Evolutionary conservation across 1,140 invertebrate genomes (phyloP), one percentile per base, ranked within the genome.

Genomic region (Diabrotica undecimpunctata): DNA sequence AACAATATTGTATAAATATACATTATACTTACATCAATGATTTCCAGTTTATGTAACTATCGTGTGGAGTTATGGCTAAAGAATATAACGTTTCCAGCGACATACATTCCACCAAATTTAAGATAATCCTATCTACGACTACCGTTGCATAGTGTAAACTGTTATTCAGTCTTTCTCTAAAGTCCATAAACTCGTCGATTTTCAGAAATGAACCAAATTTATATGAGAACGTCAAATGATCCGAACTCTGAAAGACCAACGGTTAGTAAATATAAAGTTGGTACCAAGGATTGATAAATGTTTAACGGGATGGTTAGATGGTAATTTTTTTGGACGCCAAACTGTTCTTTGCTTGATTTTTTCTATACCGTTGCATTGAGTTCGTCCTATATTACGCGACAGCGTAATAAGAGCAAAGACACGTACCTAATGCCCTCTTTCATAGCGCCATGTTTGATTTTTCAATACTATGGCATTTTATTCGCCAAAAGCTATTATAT

Each of bases 121-220:
- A 80, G 36, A 96, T 78, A 79, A 91, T 88, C 64, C 88, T 87
- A 79, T 96, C 94, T 13, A 91, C 84, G 2, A 86, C 88, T 12
- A 88, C 86, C 65, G 85, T 82, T 7, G 88, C 86, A 78, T 90
- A 90, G 79, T 96, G 92, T 55, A 94, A 81, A 63, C 95, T 96
- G 73, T 90, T 88, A 65, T 91, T 88, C 41, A 97, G 78, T 62
- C 89, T 83, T 74, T 92, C 87, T 70, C 89, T 85, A 74, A 96
- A 92, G 72, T 92, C 88, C 64, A 94, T 87, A 79, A 97, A 93
- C 79, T 97, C 94, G 70, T 91, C 86, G 70, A 97, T 88, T 83
- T 96, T 96, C 60, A 90, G 86, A 81, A 97, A 97, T 50, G 94
- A 95, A 10, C 95, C 95, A 79, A 89, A 97, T 76, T 96, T 96